A percentile compares a stretch with the other conserved stretches of the same genome.
Evolutionary conservation across 2,113 vertebrate species (phyloP).

Genomic region (Malurus melanocephalus): DNA sequence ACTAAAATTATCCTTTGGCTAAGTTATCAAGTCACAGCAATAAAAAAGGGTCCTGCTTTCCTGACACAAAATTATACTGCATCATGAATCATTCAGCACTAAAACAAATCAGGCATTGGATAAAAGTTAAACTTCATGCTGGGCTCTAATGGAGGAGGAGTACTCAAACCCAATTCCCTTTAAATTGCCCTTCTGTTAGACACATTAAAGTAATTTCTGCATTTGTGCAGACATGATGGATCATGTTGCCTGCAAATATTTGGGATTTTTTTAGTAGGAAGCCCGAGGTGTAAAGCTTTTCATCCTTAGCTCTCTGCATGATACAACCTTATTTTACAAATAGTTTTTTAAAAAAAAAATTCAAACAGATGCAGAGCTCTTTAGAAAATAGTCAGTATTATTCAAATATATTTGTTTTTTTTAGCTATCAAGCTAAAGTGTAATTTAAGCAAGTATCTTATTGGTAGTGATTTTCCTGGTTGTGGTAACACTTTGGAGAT

Average conservation of each 20-base stretch:
- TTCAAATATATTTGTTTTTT: conserved; percentile 13
- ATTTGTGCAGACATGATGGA: conserved; percentile 9
- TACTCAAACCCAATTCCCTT: conserved; percentile 38
- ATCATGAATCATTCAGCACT: conserved; percentile 47
- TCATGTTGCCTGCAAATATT: background rate
- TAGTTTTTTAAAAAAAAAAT: background rate
- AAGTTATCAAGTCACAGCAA: conserved; percentile 7
- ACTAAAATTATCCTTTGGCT: background rate
- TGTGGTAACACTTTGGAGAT: background rate
- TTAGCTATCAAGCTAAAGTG: conserved; percentile 23
- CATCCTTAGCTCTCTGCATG: background rate
- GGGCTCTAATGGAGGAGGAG: conserved; percentile 33
- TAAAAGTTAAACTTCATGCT: conserved; percentile 51
- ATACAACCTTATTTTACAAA: background rate
- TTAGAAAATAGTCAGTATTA: conserved; percentile 32
- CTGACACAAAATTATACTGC: conserved; percentile 15
- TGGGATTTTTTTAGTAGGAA: background rate
- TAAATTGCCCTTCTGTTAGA: conserved; percentile 39
- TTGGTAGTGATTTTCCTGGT: background rate
- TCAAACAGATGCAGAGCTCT: background rate
- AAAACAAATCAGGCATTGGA: conserved; percentile 40
- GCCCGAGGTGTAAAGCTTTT: background rate
- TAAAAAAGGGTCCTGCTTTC: conserved; percentile 18
- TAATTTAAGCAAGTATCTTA: conserved; percentile 41
- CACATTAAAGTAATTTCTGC: conserved; percentile 16